These are phyloP conservation scores for Napeogenes inachia DNA, from an alignment of 2,888 invertebrate genomes.

Conservation along the genomic window DNA sequence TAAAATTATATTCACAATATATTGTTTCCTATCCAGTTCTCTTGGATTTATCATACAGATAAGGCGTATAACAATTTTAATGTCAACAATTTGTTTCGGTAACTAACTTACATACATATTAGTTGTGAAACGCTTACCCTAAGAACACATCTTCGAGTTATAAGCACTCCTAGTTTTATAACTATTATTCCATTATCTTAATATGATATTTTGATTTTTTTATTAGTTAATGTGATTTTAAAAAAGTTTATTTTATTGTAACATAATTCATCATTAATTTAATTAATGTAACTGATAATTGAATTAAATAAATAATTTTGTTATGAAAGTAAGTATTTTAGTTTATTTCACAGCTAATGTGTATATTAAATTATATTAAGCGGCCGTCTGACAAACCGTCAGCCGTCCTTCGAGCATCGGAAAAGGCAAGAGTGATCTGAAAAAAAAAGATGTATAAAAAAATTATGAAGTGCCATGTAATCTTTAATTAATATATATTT, in stretches of 20 bases:
- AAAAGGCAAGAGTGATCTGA: slow-evolving; percentile 63
- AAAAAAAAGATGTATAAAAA: slow-evolving; percentile 8
- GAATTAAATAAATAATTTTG: slow-evolving; percentile 3
- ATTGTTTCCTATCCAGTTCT: neutral
- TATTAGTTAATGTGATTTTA: slow-evolving; percentile 1
- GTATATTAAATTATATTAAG: slow-evolving; percentile 31
- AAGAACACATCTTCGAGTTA: slow-evolving; percentile 31
- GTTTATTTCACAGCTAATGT: slow-evolving; percentile 36
- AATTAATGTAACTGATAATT: slow-evolving; percentile 4
- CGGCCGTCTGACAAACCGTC: slow-evolving; percentile 53
- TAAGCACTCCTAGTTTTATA: neutral
- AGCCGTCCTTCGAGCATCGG: slow-evolving; percentile 57
- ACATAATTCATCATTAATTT: neutral
- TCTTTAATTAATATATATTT: neutral
- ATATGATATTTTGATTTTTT: slow-evolving; percentile 10
- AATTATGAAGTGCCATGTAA: neutral
- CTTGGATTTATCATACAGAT: slow-evolving; percentile 7
- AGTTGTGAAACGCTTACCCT: slow-evolving; percentile 31
- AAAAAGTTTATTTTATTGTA: slow-evolving; percentile 12
- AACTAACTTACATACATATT: slow-evolving; percentile 18
- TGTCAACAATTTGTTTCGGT: slow-evolving; percentile 14
- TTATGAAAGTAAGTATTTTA: slow-evolving; percentile 11
- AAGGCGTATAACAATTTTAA: slow-evolving; percentile 10
- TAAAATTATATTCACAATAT: slow-evolving; percentile 4
- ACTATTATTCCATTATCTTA: slow-evolving; percentile 8